Evolutionary conservation across 2,888 invertebrate species (phyloP).

Genomic region (Spatulosminthurus flaviceps): DNA sequence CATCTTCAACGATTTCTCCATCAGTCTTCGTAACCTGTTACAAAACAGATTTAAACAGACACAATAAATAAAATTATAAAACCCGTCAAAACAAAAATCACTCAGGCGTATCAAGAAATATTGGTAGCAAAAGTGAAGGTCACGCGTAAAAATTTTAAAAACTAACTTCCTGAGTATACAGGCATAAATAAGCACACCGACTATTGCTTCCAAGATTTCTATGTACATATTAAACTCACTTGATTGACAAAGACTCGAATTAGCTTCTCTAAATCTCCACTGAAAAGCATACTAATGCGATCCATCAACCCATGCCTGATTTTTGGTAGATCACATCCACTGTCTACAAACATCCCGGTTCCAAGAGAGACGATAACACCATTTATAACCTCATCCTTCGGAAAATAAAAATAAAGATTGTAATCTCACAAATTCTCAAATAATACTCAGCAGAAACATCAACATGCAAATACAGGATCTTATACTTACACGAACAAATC

Average conservation of each 20-base stretch:
- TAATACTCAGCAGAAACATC: neutral
- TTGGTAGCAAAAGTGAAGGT: no score
- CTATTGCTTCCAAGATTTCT: no score
- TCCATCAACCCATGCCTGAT: neutral
- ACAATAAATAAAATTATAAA: no score
- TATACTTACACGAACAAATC: neutral
- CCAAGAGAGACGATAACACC: slow-evolving; percentile 18
- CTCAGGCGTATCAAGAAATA: no score
- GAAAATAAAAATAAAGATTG: no score
- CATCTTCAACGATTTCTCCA: slow-evolving; percentile 15
- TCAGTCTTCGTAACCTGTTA: slow-evolving; percentile 15
- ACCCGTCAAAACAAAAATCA: no score
- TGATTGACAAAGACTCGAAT: slow-evolving; percentile 12
- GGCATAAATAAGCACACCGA: no score
- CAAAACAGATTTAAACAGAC: no score
- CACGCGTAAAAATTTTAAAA: no score
- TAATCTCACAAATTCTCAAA: neutral
- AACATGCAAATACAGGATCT: neutral
- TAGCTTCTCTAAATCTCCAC: slow-evolving; percentile 20
- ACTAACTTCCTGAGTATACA: no score
- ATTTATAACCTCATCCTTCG: slow-evolving; percentile 1
- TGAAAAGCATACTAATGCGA: neutral
- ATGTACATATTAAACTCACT: neutral
- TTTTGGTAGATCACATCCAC: neutral
- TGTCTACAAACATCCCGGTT: slow-evolving; percentile 11